Percentiles rank a stretch among this genome's conserved stretches.
Evolutionary conservation across 2,797 vertebrate species (phyloP).

Genomic region (Hydrophis major): DNA sequence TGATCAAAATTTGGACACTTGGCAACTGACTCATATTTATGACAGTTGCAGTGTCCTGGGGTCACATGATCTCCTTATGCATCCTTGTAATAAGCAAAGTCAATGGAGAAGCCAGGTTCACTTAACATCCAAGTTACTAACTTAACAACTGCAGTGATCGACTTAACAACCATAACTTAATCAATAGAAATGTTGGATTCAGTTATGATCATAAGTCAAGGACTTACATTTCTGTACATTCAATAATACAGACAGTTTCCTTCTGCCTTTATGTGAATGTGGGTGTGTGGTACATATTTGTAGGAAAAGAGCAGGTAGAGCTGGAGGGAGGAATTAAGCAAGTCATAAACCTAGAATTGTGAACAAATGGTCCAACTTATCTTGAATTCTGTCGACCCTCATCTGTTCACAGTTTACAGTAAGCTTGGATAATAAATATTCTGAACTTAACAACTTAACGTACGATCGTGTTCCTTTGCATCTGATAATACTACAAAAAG

Average conservation of each 20-base stretch:
- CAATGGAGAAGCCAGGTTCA: no score
- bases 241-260: background rate
- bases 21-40: no score
- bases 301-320: background rate
- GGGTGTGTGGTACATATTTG: background rate
- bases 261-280: background rate
- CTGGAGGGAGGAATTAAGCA: background rate
- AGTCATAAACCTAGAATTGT: background rate
- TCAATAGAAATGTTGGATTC: no score
- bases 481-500: background rate
- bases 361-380: background rate
- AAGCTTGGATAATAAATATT: background rate
- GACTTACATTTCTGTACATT: background rate
- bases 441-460: background rate
- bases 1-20: no score
- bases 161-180: no score
- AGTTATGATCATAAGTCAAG: no score
- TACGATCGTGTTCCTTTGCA: background rate
- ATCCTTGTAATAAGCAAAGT: no score
- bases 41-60: no score
- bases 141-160: no score
- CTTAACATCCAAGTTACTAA: no score
- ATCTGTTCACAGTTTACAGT: no score
- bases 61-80: no score
- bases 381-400: background rate